Percentiles rank a stretch among this genome's conserved stretches.
phyloP scores from a whole-genome alignment of 2,888 invertebrate genomes.

The Sesamia inferens region DNA sequence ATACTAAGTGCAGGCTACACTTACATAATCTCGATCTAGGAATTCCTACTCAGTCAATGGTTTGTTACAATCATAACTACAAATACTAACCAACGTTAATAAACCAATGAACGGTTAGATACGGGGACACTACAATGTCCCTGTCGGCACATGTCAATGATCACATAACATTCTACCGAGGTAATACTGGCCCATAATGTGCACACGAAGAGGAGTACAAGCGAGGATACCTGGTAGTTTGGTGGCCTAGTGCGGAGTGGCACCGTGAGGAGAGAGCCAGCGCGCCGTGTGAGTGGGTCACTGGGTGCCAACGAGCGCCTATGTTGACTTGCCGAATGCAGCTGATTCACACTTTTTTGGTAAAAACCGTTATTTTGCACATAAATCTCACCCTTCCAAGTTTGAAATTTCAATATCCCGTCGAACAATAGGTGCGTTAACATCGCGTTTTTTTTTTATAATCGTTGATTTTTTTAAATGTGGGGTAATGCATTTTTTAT shows the following conservation, averaged over 20 bases:
- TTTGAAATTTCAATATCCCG: conserved; percentile 84
- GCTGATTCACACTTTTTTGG: conserved; percentile 84
- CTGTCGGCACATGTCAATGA: neutral
- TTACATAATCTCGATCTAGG: neutral
- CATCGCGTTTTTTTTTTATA: conserved; percentile 83
- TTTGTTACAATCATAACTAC: neutral
- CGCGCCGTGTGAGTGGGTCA: conserved; percentile 29
- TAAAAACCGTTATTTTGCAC: conserved; percentile 88
- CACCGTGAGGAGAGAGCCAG: neutral
- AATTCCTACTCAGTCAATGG: neutral
- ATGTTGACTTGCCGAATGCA: conserved; percentile 71
- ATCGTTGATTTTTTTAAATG: conserved; percentile 81
- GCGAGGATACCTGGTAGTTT: neutral
- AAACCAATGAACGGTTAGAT: neutral
- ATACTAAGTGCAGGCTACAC: neutral
- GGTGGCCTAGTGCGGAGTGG: neutral
- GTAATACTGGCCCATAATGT: too few relatives aligned
- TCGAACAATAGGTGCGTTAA: conserved; percentile 81
- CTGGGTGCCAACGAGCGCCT: conserved; percentile 65
- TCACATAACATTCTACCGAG: too few relatives aligned
- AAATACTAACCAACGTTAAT: neutral
- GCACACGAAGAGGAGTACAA: neutral
- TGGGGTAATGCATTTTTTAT: conserved; percentile 90
- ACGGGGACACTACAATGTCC: neutral
- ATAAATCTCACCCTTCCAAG: conserved; percentile 89